Percentiles rank a stretch among this genome's conserved stretches.
Evolutionary conservation across 2,888 invertebrate species (phyloP).

Genomic region (Syrista parreyssii): DNA sequence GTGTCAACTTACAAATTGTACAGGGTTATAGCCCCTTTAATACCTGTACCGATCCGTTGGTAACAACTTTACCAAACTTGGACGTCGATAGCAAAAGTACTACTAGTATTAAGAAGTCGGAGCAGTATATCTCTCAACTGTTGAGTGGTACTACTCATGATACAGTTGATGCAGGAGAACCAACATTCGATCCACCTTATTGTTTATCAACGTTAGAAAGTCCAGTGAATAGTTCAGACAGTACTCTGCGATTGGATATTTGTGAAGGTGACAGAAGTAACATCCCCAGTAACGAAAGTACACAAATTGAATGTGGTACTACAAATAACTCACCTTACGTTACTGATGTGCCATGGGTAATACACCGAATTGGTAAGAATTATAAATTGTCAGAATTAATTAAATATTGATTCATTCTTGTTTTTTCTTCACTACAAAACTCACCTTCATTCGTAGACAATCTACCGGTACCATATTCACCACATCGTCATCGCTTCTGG

Average conservation of each 20-base stretch:
- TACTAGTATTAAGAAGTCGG: background rate
- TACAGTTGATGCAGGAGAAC: background rate
- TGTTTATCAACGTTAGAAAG: background rate
- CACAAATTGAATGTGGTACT: background rate
- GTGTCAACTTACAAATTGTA: background rate
- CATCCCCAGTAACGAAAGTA: background rate
- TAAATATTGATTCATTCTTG: no score
- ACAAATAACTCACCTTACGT: background rate
- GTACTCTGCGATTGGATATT: background rate
- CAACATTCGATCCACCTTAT: background rate
- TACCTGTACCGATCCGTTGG: background rate
- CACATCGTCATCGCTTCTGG: constrained; percentile 35
- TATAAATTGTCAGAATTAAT: background rate
- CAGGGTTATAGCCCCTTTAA: background rate
- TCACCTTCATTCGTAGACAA: constrained; percentile 32
- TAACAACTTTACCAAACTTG: no score
- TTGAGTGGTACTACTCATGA: background rate
- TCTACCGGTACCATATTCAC: constrained; percentile 29
- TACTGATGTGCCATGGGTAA: background rate
- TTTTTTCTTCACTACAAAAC: background rate
- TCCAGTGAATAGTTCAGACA: background rate
- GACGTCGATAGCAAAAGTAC: background rate
- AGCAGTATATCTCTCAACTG: background rate
- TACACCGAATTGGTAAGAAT: background rate
- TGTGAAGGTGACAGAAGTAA: background rate